A percentile compares a stretch with the other conserved stretches of the same genome.
These are phyloP conservation scores for Venusia cambrica DNA, from an alignment of 2,888 invertebrate species.

Conservation along the genomic window DNA sequence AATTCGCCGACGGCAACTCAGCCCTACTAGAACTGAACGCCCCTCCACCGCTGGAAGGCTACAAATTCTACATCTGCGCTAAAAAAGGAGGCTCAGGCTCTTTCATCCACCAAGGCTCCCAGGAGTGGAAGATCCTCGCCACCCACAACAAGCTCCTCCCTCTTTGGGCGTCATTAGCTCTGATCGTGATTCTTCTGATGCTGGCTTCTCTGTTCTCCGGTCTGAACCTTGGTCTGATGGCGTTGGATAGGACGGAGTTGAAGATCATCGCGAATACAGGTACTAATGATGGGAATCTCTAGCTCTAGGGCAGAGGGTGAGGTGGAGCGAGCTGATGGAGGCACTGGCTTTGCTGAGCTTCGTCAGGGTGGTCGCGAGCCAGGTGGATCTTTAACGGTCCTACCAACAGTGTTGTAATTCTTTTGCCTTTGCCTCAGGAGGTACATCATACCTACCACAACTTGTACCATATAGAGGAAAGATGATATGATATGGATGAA, in stretches of 20 bases:
- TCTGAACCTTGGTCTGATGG: constrained; percentile 97
- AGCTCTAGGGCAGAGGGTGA: no score
- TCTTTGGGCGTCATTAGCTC: constrained; percentile 87
- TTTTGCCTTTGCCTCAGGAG: no score
- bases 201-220: constrained; percentile 98
- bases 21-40: constrained; percentile 53
- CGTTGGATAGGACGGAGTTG: constrained; percentile 96
- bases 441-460: no score
- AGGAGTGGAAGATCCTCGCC: constrained; percentile 83
- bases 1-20: constrained; percentile 41
- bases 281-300: no score
- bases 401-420: no score
- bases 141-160: constrained; percentile 88
- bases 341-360: no score
- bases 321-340: no score
- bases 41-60: constrained; percentile 52
- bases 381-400: no score
- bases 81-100: constrained; percentile 44
- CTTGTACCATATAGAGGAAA: no score
- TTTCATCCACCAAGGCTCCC: constrained; percentile 85
- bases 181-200: constrained; percentile 87
- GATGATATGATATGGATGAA: no score
- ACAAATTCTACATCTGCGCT: constrained; percentile 66
- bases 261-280: constrained; percentile 97
- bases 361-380: no score